Percentiles rank a stretch among this genome's conserved stretches.
Conservation (phyloP, 1,140 invertebrate species). For the Macrobrachium rosenbergii region DNA sequence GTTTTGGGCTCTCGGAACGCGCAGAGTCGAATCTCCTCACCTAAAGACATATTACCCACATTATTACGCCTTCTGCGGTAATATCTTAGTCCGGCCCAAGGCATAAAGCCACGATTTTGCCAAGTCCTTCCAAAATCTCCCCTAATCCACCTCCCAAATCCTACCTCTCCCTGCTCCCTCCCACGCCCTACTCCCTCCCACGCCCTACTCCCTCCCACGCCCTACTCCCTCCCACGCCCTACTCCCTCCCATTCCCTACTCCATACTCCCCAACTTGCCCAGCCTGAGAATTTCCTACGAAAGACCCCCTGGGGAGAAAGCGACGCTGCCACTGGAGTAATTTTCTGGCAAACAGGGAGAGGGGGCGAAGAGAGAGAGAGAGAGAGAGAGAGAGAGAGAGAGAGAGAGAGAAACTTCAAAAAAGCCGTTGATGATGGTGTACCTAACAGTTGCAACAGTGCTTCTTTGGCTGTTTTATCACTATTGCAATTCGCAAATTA, state of each 20-base stretch:
- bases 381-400: conserved; percentile 7
- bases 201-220: conserved; percentile 9
- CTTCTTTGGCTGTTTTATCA: too few species aligned
- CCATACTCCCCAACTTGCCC: conserved; percentile 36
- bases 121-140: conserved; percentile 42
- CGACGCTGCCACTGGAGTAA: conserved; percentile 44
- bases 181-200: too few species aligned
- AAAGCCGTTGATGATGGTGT: background rate
- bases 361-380: background rate
- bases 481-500: too few species aligned
- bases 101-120: conserved; percentile 58
- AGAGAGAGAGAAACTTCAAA: background rate
- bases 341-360: conserved; percentile 44
- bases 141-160: conserved; percentile 31
- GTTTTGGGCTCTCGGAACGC: background rate
- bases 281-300: conserved; percentile 52
- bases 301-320: conserved; percentile 45
- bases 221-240: too few species aligned
- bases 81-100: conserved; percentile 53
- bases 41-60: conserved; percentile 58
- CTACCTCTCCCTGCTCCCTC: too few species aligned
- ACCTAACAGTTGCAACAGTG: too few species aligned
- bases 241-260: background rate
- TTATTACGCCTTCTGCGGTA: conserved; percentile 58
- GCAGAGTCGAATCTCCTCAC: background rate